Conservation (phyloP, 2,797 vertebrate species). For the Champsocephalus esox region DNA sequence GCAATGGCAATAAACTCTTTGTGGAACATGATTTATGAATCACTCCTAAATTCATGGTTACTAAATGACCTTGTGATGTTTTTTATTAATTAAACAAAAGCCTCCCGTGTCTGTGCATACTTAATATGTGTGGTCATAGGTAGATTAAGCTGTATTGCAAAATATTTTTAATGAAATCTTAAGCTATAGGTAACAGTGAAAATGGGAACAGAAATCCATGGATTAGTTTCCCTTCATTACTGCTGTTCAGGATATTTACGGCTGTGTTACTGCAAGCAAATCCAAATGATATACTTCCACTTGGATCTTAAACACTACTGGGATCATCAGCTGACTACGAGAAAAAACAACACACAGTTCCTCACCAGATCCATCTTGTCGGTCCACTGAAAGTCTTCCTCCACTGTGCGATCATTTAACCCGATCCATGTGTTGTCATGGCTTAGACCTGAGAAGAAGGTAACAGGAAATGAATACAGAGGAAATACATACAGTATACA, state of each 20-base stretch:
- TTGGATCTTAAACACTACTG: neutral
- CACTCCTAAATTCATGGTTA: neutral
- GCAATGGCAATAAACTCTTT: neutral
- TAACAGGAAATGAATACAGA: neutral
- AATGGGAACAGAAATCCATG: constrained; percentile 11
- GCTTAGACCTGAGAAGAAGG: constrained; percentile 86
- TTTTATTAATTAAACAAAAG: neutral
- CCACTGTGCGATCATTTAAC: constrained; percentile 95
- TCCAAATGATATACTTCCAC: neutral
- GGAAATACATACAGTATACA: neutral
- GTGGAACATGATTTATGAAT: neutral
- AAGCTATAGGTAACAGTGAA: neutral
- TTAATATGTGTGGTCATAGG: neutral
- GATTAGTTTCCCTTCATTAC: neutral
- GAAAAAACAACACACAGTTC: constrained; percentile 4
- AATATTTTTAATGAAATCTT: too few relatives aligned
- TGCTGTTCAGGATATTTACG: neutral
- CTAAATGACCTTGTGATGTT: neutral
- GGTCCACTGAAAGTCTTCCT: constrained; percentile 98
- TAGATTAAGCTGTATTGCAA: neutral
- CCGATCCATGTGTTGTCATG: constrained; percentile 98
- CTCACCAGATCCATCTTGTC: constrained; percentile 94
- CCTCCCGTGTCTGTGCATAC: neutral
- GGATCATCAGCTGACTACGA: neutral
- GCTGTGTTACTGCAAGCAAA: neutral